Evolutionary conservation across 1,140 invertebrate genomes (phyloP), one percentile per base, ranked within the genome.

Genomic region (Drosophila ficusphila): DNA sequence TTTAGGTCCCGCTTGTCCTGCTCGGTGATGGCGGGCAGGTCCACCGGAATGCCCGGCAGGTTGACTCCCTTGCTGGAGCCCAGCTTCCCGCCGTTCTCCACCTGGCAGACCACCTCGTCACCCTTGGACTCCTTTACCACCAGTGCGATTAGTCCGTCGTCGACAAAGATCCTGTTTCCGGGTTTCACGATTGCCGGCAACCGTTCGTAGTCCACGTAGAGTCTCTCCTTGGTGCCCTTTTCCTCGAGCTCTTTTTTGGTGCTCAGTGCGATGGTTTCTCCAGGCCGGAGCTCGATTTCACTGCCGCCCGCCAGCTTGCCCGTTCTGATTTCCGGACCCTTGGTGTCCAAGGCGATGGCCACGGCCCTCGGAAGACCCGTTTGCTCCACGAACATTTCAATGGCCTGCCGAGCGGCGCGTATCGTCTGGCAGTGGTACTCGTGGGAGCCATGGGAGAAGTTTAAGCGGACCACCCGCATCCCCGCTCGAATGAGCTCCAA

Each of bases 361-460:
- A 95, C 92, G 0, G 61, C 19, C 12, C 42, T 56, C 7, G 41
- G 38, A 5, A 75, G 44, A 0, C 73, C 82, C 1, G 48, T 49
- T 67, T 95, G 95, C n/a, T 94, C 92, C 42, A 94, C 94, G 60
- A 97, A 95, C 70, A 94, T 95, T 56, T 94, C 94, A 41, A 95
- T 95, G 2, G 98, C 98, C 73, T 94, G 91, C 8, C 97, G 93
- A 8, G 98, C 95, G 89, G 98, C 98, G 18, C 93, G 92, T 65
- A 99, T 97, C 0, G 97, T 98, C 64, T 95, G 94, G 0, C 93
- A 95, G 90, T 99, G 98, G 91, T 99, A 98, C 89, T 99, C 98
- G 88, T 99, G 96, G 0, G 97, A 95, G 42, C 98, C 98, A 91
- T 99, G 98, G 2, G 98, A 99, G 92, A 99, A 99, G 92, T 99